phyloP scores from a whole-genome alignment of 37 sponge, comb jelly and placozoan genomes.

The Theonella swinhoei region DNA sequence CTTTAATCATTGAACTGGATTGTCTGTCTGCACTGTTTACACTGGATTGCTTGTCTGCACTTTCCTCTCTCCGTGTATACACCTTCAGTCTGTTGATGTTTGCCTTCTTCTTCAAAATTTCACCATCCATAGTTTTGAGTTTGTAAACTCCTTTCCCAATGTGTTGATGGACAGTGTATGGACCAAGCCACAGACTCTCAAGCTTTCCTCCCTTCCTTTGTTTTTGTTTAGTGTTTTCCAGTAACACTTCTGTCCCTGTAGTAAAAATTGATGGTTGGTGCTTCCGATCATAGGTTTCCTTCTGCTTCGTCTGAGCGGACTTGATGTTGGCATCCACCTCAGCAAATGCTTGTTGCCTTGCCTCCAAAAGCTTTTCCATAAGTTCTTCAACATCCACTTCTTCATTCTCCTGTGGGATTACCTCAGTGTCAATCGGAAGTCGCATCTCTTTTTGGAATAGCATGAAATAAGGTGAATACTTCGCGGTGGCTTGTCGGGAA shows the following conservation, averaged over 20 bases:
- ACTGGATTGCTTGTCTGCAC: too few relatives aligned
- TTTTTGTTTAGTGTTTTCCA: conserved; percentile 40
- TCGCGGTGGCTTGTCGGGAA: conserved; percentile 18
- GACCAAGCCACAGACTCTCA: conserved; percentile 41
- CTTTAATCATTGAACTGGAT: too few relatives aligned
- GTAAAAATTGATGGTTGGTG: conserved; percentile 11
- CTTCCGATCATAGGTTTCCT: conserved; percentile 36
- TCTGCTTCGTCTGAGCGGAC: conserved; percentile 30
- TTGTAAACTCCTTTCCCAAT: not conserved
- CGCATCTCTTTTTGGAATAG: conserved; percentile 35
- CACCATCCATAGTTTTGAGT: not conserved
- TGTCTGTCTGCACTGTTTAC: too few relatives aligned
- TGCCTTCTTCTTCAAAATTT: not conserved
- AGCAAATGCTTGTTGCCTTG: conserved; percentile 5
- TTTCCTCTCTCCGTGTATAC: not conserved
- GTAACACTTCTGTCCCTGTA: conserved; percentile 22
- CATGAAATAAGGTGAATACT: conserved; percentile 37
- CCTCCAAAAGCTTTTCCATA: not conserved
- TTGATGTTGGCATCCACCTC: conserved; percentile 27
- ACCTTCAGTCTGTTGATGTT: not conserved
- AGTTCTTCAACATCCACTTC: conserved; percentile 4
- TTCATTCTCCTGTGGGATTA: not conserved
- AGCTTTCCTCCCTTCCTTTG: conserved; percentile 50
- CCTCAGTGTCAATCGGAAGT: conserved; percentile 25
- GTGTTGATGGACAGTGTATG: conserved; percentile 16